A percentile compares a stretch with the other conserved stretches of the same genome.
phyloP scores from a whole-genome alignment of 37 sponge, comb jelly and placozoan genomes.

The Agelas oroides region DNA sequence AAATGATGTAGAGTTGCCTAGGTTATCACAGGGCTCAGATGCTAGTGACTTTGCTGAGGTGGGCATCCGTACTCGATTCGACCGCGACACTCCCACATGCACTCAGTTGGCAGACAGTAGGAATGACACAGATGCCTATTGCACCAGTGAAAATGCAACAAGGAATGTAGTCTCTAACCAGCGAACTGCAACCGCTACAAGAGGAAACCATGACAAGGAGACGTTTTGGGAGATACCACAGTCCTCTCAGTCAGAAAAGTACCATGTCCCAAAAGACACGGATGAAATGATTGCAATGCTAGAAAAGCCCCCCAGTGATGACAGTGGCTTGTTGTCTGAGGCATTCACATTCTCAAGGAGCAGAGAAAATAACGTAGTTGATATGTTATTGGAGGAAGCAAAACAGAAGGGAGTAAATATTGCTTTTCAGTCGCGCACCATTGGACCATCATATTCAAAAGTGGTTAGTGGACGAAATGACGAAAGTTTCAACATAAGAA shows the following conservation, averaged over 20 bases:
- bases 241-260: neutral
- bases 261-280: neutral
- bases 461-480: neutral
- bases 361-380: neutral
- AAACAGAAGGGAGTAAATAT: neutral
- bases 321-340: neutral
- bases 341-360: neutral
- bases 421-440: neutral
- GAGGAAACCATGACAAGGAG: no score
- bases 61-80: no score
- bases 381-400: neutral
- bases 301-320: neutral
- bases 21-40: no score
- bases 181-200: no score
- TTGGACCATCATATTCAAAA: neutral
- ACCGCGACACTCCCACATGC: no score
- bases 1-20: no score
- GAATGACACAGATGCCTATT: no score
- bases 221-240: neutral
- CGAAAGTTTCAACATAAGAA: neutral
- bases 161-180: no score
- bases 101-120: no score
- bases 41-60: no score
- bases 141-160: no score
- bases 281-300: neutral